Percentiles rank a stretch among this genome's conserved stretches.
These are phyloP conservation scores for Ictidomys tridecemlineatus DNA, from an alignment of 2,113 vertebrate species.

Conservation along the genomic window DNA sequence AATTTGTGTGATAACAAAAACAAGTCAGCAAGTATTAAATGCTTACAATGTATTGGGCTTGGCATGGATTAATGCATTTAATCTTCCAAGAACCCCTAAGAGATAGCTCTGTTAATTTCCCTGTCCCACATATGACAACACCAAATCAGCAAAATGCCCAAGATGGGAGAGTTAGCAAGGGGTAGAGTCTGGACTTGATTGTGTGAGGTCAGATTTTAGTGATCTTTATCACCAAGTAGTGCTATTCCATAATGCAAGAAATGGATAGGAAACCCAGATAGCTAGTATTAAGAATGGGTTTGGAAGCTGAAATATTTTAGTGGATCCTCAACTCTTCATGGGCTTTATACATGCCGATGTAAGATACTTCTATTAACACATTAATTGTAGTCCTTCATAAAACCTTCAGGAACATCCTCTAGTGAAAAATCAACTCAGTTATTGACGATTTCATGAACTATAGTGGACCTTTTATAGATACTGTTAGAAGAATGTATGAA, in stretches of 20 bases:
- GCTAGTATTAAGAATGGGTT: neutral
- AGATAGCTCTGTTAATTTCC: neutral
- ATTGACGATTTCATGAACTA: neutral
- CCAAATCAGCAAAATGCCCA: neutral
- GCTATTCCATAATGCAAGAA: neutral
- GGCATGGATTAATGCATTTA: neutral
- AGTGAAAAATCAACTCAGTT: neutral
- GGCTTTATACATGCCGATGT: neutral
- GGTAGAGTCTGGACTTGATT: neutral
- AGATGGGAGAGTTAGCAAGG: neutral
- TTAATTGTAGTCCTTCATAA: neutral
- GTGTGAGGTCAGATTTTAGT: neutral
- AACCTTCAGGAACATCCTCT: neutral
- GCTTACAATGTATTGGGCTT: neutral
- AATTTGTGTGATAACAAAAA: neutral
- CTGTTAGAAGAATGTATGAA: neutral
- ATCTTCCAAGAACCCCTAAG: neutral
- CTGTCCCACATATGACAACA: neutral
- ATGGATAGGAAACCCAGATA: neutral
- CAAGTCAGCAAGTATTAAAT: neutral
- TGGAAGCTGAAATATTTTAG: neutral
- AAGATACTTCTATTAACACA: constrained; percentile 6
- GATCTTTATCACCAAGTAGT: neutral
- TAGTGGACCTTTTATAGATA: neutral
- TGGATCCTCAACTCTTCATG: neutral